Base-by-base conservation (phyloP, 2,113 vertebrate species). In the Benitochromis conjunctus region DNA sequence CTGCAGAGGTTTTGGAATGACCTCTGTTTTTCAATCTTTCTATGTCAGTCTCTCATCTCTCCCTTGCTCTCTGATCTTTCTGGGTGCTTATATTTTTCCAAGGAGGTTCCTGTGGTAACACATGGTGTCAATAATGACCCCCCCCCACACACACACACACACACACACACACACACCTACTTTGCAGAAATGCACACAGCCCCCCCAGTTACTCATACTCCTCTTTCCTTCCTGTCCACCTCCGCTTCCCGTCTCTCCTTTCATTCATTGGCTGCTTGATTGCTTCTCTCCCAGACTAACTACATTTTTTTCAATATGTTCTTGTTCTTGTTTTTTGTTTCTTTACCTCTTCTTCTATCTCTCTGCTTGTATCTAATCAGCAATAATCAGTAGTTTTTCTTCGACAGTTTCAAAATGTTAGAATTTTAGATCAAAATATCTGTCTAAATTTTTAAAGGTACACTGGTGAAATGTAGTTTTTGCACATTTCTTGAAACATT, bases 71-170 rank as follows among this genome's bases (percentile, higher is more conserved):
- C 87, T 94, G 94, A 95, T 94, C 91, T 95, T 87, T 88, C 79
- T 76, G 77, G 85, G 78, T 91, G 89, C 91, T 90, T 94, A 64
- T 90, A 94, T 94, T 91, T 91, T 94, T 91, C 87, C 89, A 86
- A 69, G 88, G 83, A 91, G 89, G 92, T 94, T 95, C 94, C 94
- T 95, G 92, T 90, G 92, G 92, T 92, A 93, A 94, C 95, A 95
- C 92, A 95, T 95, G 94, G 92, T 94, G 94, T 92, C 94, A 94
- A 95, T 95, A 94, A 94, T 92, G 86, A 91, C 21, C 82, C 79
- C 83, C 83, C 92, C 81, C 62, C 9, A 26, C 54, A 60, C 62
- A 21, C 3, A 14, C 81, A 81, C 48, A 51, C 48, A 18, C 48
- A 7, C 6, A 7, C 78, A 66, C 83, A 54, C 71, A 51, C 58